Evolutionary conservation across 2,113 vertebrate species (phyloP), one percentile per base, ranked within the genome.

Genomic region (Mystacornis crossleyi): DNA sequence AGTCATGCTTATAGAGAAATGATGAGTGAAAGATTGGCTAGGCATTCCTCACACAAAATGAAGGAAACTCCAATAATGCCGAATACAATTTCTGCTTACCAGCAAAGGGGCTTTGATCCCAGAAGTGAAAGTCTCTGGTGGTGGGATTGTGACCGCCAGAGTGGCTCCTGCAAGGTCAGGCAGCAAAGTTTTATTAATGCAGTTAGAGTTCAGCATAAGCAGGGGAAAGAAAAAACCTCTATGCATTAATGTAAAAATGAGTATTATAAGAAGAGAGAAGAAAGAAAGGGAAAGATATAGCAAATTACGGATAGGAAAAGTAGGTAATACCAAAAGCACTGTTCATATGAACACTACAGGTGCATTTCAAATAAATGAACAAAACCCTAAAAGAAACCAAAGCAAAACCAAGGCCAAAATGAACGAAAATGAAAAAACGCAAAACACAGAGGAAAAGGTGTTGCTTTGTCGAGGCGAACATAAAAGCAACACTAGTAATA

Each of bases 371-470:
- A 19, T 34, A 38, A 60, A 47, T 18, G 4, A 58, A 51, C n/a
- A 42, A 42, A 85, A 40, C 2, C 3, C 3, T 29, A 33, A 66
- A 55, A 36, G 6, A 73, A 64, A 47, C 23, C 14, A 53, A 83
- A 54, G 8, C 3, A 31, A 62, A 83, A 47, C 13, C 16, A 48
- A 58, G 16, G 19, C 19, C 10, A 13, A 81, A n/a, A 4, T 9
- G 4, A 69, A 34, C 3, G 10, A 33, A 54, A 60, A 18, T 2
- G 0, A 25, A 55, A 58, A 81, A 40, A 11, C 1, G 1, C 11
- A 20, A 57, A 55, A 12, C 34, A 26, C 23, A 65, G 23, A 18
- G 25, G 57, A 78, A n/a, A n/a, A n/a, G n/a, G n/a, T 38, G 38
- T 38, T 8, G 38, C 38, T 38, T 38, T 38, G 38, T 38, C 38